A percentile compares a stretch with the other conserved stretches of the same genome.
phyloP scores from a whole-genome alignment of 2,113 vertebrate genomes.

The Trinectes maculatus region DNA sequence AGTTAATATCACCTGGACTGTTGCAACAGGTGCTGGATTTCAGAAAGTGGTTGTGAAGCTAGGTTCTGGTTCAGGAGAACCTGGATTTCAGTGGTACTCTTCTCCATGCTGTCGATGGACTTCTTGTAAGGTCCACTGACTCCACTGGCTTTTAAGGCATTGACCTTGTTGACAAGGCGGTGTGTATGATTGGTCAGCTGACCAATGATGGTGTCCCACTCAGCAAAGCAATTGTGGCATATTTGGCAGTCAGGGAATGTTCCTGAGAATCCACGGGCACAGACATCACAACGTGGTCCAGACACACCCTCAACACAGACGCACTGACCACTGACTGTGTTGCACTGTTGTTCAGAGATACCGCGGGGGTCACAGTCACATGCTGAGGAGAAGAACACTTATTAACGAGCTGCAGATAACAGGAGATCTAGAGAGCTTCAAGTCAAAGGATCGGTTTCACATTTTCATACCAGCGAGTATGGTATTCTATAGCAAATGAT shows the following conservation, averaged over 20 bases:
- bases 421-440: too few species aligned
- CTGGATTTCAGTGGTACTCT: constrained; percentile 84
- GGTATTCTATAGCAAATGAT: too few species aligned
- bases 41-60: constrained; percentile 88
- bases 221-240: constrained; percentile 94
- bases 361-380: constrained; percentile 93
- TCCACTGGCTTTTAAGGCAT: constrained; percentile 88
- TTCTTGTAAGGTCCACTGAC: constrained; percentile 89
- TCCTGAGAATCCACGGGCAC: constrained; percentile 91
- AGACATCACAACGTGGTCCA: constrained; percentile 87
- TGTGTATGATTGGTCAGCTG: constrained; percentile 92
- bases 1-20: constrained; percentile 87
- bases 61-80: constrained; percentile 87
- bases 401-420: too few species aligned
- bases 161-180: constrained; percentile 88
- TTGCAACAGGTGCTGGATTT: constrained; percentile 90
- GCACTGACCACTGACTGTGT: constrained; percentile 88
- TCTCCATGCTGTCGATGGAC: constrained; percentile 85
- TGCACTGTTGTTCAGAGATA: constrained; percentile 86
- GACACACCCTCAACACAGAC: constrained; percentile 89
- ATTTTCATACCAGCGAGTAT: too few species aligned
- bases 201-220: constrained; percentile 88
- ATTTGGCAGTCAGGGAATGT: constrained; percentile 89
- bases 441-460: too few species aligned
- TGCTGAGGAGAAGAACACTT: constrained; percentile 70